Evolutionary conservation across 2,888 invertebrate species (phyloP), one percentile per base, ranked within the genome.

Genomic region (Miltochrista miniata): DNA sequence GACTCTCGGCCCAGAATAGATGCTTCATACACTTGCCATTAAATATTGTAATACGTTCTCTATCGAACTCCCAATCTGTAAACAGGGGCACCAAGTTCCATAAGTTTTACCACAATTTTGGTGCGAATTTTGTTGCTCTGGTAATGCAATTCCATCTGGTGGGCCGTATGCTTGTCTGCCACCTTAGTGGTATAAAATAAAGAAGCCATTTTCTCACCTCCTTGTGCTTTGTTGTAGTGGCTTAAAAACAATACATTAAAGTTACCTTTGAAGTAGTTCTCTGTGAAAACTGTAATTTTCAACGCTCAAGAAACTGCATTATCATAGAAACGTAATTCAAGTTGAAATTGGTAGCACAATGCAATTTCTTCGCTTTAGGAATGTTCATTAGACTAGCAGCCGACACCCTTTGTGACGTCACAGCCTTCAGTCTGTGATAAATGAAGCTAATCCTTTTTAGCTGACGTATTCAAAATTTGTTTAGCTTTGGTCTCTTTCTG

Each of bases 381-480:
- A 57, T 54, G 60, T 74, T 74, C 67, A 71, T 70, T 68, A 71
- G 61, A 57, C 41, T 38, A 47, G 41, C 45, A 51, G 45, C 48
- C 30, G 36, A 31, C 5, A 51, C 64, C 72, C 71, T 74, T 63
- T 66, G 70, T 72, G 58, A 62, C 61, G 65, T 67, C 64, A 66
- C 52, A 48, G 35, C 54, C 57, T 56, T 58, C 53, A 44, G 57
- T 59, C 51, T 51, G 49, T 74, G 70, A 74, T 72, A 67, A 74
- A 74, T 74, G 67, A 56, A 54, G 48, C 59, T 65, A 69, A 72
- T 73, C 65, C 74, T 61, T 70, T 74, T 64, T 58, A 54, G 65
- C 59, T 58, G 55, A 61, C 62, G 61, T 57, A 58, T 60, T 70
- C 58, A 62, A 72, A 69, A 59, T 59, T 56, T 53, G 47, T 58